Base-by-base conservation (phyloP, 2,888 invertebrate genomes). In the Eristalis arbustorum region DNA sequence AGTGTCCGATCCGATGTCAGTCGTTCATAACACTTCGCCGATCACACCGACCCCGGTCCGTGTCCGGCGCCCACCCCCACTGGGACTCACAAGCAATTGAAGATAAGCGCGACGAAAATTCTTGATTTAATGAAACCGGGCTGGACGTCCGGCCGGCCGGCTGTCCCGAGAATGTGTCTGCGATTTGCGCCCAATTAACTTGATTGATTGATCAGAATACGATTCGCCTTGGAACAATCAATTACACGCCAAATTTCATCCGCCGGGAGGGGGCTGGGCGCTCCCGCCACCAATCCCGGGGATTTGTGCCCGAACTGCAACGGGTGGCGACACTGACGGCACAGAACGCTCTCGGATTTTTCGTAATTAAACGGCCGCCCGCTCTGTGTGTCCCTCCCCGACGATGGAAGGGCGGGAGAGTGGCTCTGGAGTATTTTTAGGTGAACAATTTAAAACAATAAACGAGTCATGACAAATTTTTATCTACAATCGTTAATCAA, bases 381-480 rank as follows among this genome's bases (percentile, higher is more conserved):
- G n/a, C n/a, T n/a, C n/a, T n/a, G n/a, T n/a, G n/a, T n/a, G n/a
- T n/a, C n/a, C n/a, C n/a, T n/a, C n/a, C n/a, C n/a, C n/a, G n/a
- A n/a, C n/a, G 34, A 18, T 22, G 13, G 14, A 57, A 13, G 57
- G 11, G 23, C 2, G 49, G 18, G 18, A 49, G 67, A 56, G 63
- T 81, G 74, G n/a, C n/a, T n/a, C n/a, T n/a, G n/a, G 25, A 25
- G 25, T 81, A 72, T 77, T 81, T 77, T 85, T 85, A 79, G 75
- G 75, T 37, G 75, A 75, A 72, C 83, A 87, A 81, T 87, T 87
- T 78, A 76, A 83, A 75, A 79, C 82, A 87, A 87, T 87, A 83
- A 87, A 87, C 87, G 83, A 79, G 78, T 87, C 87, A 79, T 87
- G 87, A 87, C 87, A 87, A 87, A 87, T 87, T 87, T 83, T 59